Base-by-base conservation (phyloP, 2,113 vertebrate genomes). In the Hydropotes inermis region DNA sequence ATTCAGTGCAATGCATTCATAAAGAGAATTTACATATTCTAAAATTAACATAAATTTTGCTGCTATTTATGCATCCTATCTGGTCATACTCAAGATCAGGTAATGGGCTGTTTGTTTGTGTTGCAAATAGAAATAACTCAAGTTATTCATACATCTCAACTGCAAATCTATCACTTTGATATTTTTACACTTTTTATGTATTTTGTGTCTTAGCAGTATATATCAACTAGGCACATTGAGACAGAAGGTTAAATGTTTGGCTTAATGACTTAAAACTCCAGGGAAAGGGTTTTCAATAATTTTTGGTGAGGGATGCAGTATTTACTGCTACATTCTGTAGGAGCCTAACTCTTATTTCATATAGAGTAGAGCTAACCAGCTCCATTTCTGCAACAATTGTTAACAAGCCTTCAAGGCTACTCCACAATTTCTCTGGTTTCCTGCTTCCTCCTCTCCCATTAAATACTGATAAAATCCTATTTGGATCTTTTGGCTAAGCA, bases 41-140 rank as follows among this genome's bases (percentile, higher is more conserved):
- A 82, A 98, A 95, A 94, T 97, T 97, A 96, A 55, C 64, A 94
- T 91, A 96, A 91, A 87, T 88, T 86, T 83, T 94, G 15, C 67
- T 97, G 27, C 74, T 96, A 70, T 82, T 97, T 91, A 92, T 96
- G 54, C 64, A 96, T 50, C 16, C 25, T 91, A 39, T 86, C 87
- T 87, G 14, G 47, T 74, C 58, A 91, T 43, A 89, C 7, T 95
- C 28, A 97, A 57, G 54, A 36, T 27, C 87, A 96, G 60, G 60
- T 89, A 85, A 87, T 85, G 16, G 64, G 79, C 54, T 93, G 12
- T 96, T 94, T 92, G 52, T 94, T 45, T 86, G 70, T 70, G 33
- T n/a, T 90, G 16, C 55, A 95, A 96, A 61, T 74, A 19, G 43
- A 60, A 94, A 94, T 94, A 95, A 87, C 23, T 94, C 81, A 84